phyloP scores from a whole-genome alignment of 2,797 vertebrate genomes.

The Taeniopygia guttata region DNA sequence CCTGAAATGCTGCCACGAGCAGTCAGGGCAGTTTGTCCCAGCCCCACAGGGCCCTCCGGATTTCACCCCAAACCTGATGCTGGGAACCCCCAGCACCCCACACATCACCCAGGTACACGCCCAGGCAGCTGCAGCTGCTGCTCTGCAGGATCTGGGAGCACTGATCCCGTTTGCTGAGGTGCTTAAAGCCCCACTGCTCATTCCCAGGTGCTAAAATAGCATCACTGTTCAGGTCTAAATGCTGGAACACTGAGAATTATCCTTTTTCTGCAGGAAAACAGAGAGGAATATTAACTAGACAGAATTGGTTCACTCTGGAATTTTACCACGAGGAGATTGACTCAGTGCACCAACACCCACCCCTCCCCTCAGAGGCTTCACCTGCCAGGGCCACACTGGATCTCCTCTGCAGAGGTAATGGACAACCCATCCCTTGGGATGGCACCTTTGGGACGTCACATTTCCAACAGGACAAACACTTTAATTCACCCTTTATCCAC shows the following conservation, averaged over 20 bases:
- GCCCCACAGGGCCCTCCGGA: too few relatives aligned
- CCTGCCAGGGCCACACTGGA: not conserved
- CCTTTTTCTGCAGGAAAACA: not conserved
- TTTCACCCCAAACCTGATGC: not conserved
- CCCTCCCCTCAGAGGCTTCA: not conserved
- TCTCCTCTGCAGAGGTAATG: not conserved
- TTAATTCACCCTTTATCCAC: not conserved
- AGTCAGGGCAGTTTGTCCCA: not conserved
- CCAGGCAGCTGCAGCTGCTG: not conserved
- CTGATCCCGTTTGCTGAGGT: not conserved
- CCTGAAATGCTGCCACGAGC: rapidly evolving
- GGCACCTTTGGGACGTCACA: not conserved
- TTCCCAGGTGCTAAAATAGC: conserved; percentile 22
- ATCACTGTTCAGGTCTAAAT: not conserved
- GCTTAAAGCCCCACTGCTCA: not conserved
- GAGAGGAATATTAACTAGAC: not conserved
- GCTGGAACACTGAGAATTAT: not conserved
- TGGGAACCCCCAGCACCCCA: not conserved
- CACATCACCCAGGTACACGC: rapidly evolving
- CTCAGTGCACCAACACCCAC: not conserved
- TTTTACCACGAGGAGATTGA: not conserved
- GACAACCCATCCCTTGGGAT: not conserved
- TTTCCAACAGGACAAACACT: not conserved
- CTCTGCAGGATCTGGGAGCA: not conserved
- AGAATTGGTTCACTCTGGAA: conserved; percentile 14